Percentiles rank a stretch among this genome's conserved stretches.
These are phyloP conservation scores for Lophotriccus pileatus DNA, from an alignment of 2,797 vertebrate species.

Conservation along the genomic window DNA sequence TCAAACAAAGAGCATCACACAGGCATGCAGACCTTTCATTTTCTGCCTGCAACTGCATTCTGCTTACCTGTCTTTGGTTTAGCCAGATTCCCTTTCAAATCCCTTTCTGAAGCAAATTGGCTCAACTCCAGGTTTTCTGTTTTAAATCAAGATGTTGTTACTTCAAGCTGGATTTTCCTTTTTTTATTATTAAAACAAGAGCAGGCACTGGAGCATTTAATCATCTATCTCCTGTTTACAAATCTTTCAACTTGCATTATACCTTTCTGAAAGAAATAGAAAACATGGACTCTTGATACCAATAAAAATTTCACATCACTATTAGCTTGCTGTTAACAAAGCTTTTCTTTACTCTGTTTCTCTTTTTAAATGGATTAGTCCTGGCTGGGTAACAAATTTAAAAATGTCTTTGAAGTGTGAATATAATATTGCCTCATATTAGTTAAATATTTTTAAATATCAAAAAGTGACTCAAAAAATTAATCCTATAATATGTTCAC, in stretches of 20 bases:
- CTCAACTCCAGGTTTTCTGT: slow-evolving; percentile 33
- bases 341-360: background rate
- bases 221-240: background rate
- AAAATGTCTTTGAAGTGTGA: slow-evolving; percentile 46
- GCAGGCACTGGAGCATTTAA: background rate
- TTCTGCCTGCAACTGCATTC: slow-evolving; percentile 10
- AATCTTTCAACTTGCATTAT: background rate
- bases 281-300: background rate
- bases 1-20: slow-evolving; percentile 12
- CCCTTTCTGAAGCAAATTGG: slow-evolving; percentile 5
- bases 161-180: background rate
- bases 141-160: background rate
- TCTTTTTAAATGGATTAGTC: slow-evolving; percentile 13
- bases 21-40: background rate
- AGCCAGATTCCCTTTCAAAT: slow-evolving; percentile 14
- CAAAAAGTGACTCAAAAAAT: background rate
- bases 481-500: slow-evolving; percentile 9
- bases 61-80: slow-evolving; percentile 12
- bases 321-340: background rate
- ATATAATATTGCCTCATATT: background rate
- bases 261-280: background rate
- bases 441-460: slow-evolving; percentile 30
- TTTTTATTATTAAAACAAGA: slow-evolving; percentile 8
- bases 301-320: background rate
- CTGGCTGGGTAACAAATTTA: background rate